A percentile compares a stretch with the other conserved stretches of the same genome.
phyloP scores from a whole-genome alignment of 2,888 invertebrate species.

The Helicoverpa assulta region DNA sequence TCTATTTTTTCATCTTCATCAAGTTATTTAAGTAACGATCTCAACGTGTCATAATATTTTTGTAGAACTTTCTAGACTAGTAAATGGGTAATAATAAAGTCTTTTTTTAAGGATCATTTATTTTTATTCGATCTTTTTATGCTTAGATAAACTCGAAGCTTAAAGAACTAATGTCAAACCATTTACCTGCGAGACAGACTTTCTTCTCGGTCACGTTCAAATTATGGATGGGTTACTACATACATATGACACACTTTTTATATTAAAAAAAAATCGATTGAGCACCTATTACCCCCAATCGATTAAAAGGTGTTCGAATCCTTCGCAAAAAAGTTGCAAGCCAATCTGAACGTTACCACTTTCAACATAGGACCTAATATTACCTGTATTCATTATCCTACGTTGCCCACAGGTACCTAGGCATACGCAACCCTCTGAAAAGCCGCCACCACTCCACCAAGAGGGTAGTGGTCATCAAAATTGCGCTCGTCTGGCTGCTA shows the following conservation, averaged over 20 bases:
- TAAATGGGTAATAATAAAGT: not conserved
- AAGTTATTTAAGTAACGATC: not conserved
- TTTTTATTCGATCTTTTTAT: not conserved
- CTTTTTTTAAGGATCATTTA: not conserved
- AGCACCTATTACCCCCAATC: no score
- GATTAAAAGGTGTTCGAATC: no score
- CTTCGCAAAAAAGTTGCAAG: not conserved
- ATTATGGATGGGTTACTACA: no score
- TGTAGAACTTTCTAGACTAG: not conserved
- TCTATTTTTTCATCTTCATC: not conserved
- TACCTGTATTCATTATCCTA: not conserved
- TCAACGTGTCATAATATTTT: conserved; percentile 1
- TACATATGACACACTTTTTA: no score
- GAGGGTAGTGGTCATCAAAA: conserved; percentile 95
- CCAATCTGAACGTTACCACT: not conserved
- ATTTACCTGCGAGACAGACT: no score
- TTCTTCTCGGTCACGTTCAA: no score
- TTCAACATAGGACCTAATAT: not conserved
- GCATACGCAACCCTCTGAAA: conserved; percentile 96
- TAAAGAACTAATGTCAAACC: not conserved
- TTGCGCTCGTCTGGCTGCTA: conserved; percentile 97
- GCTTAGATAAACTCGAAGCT: not conserved
- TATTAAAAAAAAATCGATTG: no score
- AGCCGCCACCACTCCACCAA: conserved; percentile 96
- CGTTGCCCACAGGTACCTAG: conserved; percentile 92